Evolutionary conservation across 2,888 invertebrate species (phyloP).

Genomic region (Pandemis corylana): DNA sequence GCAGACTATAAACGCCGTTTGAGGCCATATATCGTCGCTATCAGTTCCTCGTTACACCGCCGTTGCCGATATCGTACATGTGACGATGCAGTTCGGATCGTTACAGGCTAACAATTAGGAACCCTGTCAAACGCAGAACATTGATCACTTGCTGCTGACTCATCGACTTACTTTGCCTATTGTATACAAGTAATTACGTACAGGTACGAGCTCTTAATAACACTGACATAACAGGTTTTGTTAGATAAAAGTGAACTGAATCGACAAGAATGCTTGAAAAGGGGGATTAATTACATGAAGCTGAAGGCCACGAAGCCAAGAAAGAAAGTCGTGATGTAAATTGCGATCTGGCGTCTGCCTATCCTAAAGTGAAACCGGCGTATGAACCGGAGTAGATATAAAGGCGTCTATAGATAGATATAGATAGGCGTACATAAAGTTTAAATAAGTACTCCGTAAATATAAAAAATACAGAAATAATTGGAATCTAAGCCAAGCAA

Average conservation of each 20-base stretch:
- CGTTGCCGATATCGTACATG: conserved; percentile 6
- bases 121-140: conserved; percentile 22
- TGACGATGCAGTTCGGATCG: conserved; percentile 22
- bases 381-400: too few relatives aligned
- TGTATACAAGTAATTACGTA: background rate
- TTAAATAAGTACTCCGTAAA: too few relatives aligned
- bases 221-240: background rate
- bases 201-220: background rate
- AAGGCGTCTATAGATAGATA: too few relatives aligned
- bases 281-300: too few relatives aligned
- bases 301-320: too few relatives aligned
- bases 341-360: too few relatives aligned
- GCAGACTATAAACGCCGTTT: background rate
- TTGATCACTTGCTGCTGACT: conserved; percentile 38
- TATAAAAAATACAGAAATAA: too few relatives aligned
- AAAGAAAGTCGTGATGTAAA: too few relatives aligned
- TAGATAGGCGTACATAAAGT: too few relatives aligned
- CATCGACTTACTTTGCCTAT: conserved; percentile 25
- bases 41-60: conserved; percentile 7
- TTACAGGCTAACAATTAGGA: conserved; percentile 29
- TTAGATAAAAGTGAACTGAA: background rate
- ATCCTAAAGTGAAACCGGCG: too few relatives aligned
- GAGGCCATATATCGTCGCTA: conserved; percentile 11
- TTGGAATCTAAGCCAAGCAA: too few relatives aligned
- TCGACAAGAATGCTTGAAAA: too few relatives aligned